Conservation (phyloP, 2,888 invertebrate genomes). For the Spatulosminthurus flaviceps region DNA sequence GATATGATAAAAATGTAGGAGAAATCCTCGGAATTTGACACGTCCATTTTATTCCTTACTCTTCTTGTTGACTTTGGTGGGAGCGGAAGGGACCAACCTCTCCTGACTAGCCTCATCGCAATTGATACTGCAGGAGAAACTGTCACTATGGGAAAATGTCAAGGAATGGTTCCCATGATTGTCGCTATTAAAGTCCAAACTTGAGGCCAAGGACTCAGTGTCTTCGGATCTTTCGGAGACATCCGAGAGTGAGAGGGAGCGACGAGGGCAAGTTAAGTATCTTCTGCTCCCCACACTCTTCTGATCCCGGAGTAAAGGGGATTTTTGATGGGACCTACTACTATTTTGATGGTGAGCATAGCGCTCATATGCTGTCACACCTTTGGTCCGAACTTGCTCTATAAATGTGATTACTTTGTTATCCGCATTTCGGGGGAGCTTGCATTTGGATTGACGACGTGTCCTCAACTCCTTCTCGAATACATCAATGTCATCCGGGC, state of each 20-base stretch:
- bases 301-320: neutral
- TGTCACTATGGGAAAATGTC: neutral
- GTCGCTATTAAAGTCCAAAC: neutral
- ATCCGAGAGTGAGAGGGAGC: neutral
- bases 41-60: no score
- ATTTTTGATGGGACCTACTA: neutral
- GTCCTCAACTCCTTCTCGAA: neutral
- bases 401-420: neutral
- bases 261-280: conserved; percentile 22
- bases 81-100: no score
- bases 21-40: no score
- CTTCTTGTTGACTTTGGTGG: no score
- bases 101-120: neutral
- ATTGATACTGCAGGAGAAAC: neutral
- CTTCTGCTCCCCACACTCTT: neutral
- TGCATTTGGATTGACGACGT: neutral
- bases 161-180: conserved; percentile 1
- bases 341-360: neutral
- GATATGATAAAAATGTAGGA: no score
- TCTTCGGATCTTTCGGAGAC: conserved; percentile 31
- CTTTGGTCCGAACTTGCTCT: conserved; percentile 18
- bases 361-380: conserved; percentile 21
- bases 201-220: neutral
- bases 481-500: neutral
- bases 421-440: conserved; percentile 10